These are phyloP conservation scores for Cygnus olor DNA, from an alignment of 2,797 vertebrate genomes.

Conservation along the genomic window DNA sequence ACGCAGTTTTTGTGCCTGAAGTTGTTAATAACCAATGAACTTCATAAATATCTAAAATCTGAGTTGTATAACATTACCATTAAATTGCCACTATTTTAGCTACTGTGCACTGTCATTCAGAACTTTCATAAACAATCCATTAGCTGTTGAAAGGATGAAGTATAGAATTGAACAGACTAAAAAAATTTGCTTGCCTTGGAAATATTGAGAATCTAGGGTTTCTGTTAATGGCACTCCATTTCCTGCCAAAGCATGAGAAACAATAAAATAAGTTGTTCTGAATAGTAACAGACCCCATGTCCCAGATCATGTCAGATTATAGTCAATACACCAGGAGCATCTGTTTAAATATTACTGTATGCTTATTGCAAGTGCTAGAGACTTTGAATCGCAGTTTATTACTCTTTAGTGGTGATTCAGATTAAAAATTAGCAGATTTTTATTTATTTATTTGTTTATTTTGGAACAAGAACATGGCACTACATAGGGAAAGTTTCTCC, in stretches of 20 bases:
- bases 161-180: neutral
- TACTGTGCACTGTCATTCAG: neutral
- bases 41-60: neutral
- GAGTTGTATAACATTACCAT: neutral
- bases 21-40: neutral
- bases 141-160: neutral
- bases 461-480: neutral
- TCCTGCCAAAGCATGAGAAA: neutral
- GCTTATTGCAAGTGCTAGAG: neutral
- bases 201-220: neutral
- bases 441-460: neutral
- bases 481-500: neutral
- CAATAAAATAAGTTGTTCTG: neutral
- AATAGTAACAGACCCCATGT: neutral
- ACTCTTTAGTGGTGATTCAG: neutral
- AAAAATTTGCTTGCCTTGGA: neutral
- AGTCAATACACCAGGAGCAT: neutral
- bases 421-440: neutral
- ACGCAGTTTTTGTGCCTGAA: neutral
- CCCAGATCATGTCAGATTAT: neutral
- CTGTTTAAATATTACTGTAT: neutral
- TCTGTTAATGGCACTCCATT: neutral
- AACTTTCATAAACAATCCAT: neutral
- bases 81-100: neutral
- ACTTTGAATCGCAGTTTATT: neutral